Conservation (phyloP, 2,797 vertebrate species). For the Diglossa cyanea region DNA sequence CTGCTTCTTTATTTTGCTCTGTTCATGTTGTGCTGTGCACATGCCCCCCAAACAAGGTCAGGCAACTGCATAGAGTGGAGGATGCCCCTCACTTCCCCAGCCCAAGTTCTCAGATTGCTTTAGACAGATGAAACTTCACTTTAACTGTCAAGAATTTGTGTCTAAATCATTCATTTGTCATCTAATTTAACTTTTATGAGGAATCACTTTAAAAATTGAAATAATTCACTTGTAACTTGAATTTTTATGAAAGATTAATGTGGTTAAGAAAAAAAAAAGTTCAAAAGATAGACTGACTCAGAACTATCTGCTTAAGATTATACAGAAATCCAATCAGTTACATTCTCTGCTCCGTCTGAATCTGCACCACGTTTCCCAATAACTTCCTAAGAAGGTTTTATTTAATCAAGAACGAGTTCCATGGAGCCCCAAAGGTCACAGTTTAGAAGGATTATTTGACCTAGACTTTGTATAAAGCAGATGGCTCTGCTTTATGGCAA, state of each 20-base stretch:
- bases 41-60: background rate
- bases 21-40: background rate
- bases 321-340: constrained; percentile 41
- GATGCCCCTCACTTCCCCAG: background rate
- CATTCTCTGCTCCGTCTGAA: constrained; percentile 48
- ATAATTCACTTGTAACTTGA: constrained; percentile 11
- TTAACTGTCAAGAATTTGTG: background rate
- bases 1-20: background rate
- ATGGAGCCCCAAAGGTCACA: constrained; percentile 70
- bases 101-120: background rate
- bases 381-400: constrained; percentile 61
- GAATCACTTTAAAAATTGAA: constrained; percentile 20
- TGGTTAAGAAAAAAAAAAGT: background rate
- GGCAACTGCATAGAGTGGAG: background rate
- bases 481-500: constrained; percentile 74
- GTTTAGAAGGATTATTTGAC: constrained; percentile 68
- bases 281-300: background rate
- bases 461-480: constrained; percentile 71
- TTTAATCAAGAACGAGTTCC: constrained; percentile 65
- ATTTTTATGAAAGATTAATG: background rate
- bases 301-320: constrained; percentile 29
- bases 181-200: constrained; percentile 8
- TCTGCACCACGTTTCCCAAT: constrained; percentile 25
- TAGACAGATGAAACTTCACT: background rate
- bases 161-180: background rate